Percentiles rank a stretch among this genome's conserved stretches.
Evolutionary conservation across 2,888 invertebrate species (phyloP).

Genomic region (Caenorhabditis wallacei): DNA sequence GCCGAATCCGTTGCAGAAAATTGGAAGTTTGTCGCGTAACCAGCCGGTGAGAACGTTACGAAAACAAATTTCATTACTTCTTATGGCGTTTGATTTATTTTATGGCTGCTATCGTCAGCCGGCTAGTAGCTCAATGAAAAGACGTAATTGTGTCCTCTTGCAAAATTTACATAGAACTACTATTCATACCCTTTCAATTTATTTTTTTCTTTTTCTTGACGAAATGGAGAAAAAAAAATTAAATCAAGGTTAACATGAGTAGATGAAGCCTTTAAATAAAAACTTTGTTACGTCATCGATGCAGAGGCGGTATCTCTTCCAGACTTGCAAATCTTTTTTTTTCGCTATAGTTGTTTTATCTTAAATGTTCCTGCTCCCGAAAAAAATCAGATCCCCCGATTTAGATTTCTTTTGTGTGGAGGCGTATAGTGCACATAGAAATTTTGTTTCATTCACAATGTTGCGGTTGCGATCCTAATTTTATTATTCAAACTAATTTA

Average conservation of each 20-base stretch:
- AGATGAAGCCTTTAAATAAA: constrained; percentile 14
- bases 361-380: constrained; percentile 15
- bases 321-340: constrained; percentile 20
- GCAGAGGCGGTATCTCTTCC: constrained; percentile 22
- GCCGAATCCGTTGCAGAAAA: constrained; percentile 44
- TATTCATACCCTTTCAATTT: background rate
- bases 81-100: constrained; percentile 58
- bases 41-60: constrained; percentile 47
- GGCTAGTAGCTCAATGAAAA: constrained; percentile 19
- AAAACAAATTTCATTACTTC: constrained; percentile 59
- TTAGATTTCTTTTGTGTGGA: constrained; percentile 19
- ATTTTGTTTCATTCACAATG: constrained; percentile 44
- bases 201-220: background rate
- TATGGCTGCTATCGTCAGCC: constrained; percentile 43
- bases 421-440: constrained; percentile 9
- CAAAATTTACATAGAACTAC: constrained; percentile 4
- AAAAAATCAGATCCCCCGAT: constrained; percentile 32
- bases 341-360: constrained; percentile 1
- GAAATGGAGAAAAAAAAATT: background rate
- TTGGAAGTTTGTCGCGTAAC: constrained; percentile 46
- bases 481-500: constrained; percentile 59
- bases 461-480: constrained; percentile 35
- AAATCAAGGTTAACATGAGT: constrained; percentile 4
- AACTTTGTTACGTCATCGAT: constrained; percentile 18
- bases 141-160: constrained; percentile 35